Percentiles rank a stretch among this genome's conserved stretches.
Evolutionary conservation across 2,888 invertebrate genomes (phyloP).

Genomic region (Tenthredo mesomela): DNA sequence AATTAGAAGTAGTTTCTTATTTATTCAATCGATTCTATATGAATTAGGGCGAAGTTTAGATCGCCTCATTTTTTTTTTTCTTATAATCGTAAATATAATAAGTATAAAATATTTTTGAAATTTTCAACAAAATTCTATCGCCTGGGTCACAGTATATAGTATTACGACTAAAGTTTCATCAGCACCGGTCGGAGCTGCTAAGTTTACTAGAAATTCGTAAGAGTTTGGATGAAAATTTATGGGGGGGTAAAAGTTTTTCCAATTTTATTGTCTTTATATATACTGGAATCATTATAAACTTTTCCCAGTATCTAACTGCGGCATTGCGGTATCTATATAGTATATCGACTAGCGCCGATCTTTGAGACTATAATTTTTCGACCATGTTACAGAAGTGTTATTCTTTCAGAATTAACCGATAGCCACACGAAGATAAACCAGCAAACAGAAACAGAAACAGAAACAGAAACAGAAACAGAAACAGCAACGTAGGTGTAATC

Average conservation of each 20-base stretch:
- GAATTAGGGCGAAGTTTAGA: neutral
- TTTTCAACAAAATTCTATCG: slow-evolving; percentile 27
- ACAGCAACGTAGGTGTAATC: slow-evolving; percentile 12
- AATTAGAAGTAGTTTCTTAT: slow-evolving; percentile 8
- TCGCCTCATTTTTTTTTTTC: neutral
- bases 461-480: neutral
- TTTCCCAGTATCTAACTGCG: slow-evolving; percentile 4
- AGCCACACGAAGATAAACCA: neutral
- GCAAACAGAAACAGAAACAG: neutral
- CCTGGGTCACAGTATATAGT: neutral
- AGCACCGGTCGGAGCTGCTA: neutral
- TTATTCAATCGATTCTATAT: neutral
- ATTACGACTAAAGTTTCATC: slow-evolving; percentile 43
- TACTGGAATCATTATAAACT: slow-evolving; percentile 4
- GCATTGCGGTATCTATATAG: neutral
- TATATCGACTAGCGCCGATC: neutral
- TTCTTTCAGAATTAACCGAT: neutral
- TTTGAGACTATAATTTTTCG: neutral
- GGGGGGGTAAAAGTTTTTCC: slow-evolving; percentile 34
- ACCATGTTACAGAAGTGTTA: neutral
- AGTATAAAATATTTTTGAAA: neutral
- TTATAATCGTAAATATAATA: neutral
- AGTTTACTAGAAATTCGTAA: slow-evolving; percentile 31
- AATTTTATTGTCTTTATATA: slow-evolving; percentile 43
- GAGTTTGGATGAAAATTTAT: slow-evolving; percentile 43